Evolutionary conservation across 2,113 vertebrate genomes (phyloP).

Genomic region (Channa maculata): DNA sequence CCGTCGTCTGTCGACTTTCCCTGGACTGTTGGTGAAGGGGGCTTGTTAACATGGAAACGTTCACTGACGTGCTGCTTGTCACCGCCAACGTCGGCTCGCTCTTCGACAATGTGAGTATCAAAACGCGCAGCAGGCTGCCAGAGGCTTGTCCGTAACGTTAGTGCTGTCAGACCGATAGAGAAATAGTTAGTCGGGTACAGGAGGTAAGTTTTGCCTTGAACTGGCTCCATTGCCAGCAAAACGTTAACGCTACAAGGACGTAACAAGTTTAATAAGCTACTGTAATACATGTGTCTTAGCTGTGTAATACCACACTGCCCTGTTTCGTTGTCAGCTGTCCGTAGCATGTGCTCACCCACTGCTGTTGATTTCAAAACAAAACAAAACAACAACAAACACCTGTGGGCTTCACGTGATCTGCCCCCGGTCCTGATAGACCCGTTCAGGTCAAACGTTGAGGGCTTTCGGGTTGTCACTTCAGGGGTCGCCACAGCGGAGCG

Average conservation of each 20-base stretch:
- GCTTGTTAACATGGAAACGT: slow-evolving; percentile 77
- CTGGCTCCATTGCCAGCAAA: neutral
- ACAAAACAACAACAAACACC: neutral
- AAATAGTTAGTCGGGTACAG: neutral
- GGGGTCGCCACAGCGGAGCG: too few species aligned
- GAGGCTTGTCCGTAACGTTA: slow-evolving; percentile 9
- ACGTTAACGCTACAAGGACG: neutral
- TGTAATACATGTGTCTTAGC: neutral
- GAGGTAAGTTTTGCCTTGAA: slow-evolving; percentile 5
- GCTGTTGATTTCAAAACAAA: neutral
- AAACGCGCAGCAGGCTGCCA: neutral
- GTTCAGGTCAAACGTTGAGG: too few species aligned
- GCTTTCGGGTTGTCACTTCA: too few species aligned
- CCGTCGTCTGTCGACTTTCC: slow-evolving; percentile 35
- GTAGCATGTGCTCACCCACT: neutral
- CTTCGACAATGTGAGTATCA: slow-evolving; percentile 85
- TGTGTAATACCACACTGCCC: neutral
- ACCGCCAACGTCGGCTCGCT: slow-evolving; percentile 87
- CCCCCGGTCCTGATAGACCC: too few species aligned
- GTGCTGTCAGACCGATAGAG: neutral
- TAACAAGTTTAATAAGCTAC: neutral
- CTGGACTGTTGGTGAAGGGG: slow-evolving; percentile 53
- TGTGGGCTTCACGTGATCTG: slow-evolving; percentile 15
- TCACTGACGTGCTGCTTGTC: slow-evolving; percentile 82
- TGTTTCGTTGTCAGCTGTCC: slow-evolving; percentile 5